Evolutionary conservation across 2,888 invertebrate genomes (phyloP), one percentile per base, ranked within the genome.

Genomic region (Sipunculus nudus): DNA sequence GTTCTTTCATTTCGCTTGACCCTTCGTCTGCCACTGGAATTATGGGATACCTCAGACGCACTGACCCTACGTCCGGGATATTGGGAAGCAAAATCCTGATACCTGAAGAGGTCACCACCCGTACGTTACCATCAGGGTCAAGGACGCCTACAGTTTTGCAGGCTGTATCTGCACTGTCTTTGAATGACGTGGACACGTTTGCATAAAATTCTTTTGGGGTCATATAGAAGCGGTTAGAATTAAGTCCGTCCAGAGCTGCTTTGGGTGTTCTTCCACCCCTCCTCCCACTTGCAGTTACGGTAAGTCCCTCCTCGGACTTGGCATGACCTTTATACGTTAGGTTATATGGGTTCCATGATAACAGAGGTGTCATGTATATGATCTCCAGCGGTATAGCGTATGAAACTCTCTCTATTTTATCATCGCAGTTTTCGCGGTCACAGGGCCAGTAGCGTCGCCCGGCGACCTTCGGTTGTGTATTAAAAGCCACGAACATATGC

Each of bases 341-440:
- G 31, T 74, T 57, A 58, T 72, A 72, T 0, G 79, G 78, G 57
- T 78, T 78, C 79, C 79, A 79, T 16, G 49, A 49, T 8, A 63
- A 52, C n/a, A 78, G 67, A 0, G 78, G 78, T 0, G 76, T 78
- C 54, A 73, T 40, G 70, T 71, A 78, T 46, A 78, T 62, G 28
- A 78, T 63, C 56, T 78, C 78, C 29, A 78, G 61, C 0, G 77
- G 78, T 4, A 78, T 71, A 26, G 78, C 76, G 48, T 73, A 77
- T 2, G 76, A 66, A 47, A 67, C 71, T 35, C 71, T 45, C 31
- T 72, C 61, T 19, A 13, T 39, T 32, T 31, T 28, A 8, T 16
- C 21, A 5, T 16, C 25, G 28, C 63, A 60, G n/a, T 39, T 5
- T 19, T 16, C 19, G n/a, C 35, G 21, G 13, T 32, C 16, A 38